These are phyloP conservation scores for Elaphurus davidianus DNA, from an alignment of 2,113 vertebrate species.

Conservation along the genomic window DNA sequence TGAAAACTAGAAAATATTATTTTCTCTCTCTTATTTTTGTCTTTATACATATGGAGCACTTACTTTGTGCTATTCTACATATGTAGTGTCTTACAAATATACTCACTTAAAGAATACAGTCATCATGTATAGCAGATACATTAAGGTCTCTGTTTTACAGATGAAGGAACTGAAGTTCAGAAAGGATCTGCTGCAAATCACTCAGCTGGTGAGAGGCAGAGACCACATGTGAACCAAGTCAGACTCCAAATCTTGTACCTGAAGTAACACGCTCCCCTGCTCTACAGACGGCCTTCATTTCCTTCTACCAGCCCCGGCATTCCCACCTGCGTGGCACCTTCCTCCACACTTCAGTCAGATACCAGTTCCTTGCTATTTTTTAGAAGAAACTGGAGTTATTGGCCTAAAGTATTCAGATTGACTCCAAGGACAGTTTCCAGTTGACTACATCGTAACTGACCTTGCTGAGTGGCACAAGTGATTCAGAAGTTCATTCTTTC, in stretches of 20 bases:
- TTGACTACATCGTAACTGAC: not conserved
- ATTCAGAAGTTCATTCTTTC: not conserved
- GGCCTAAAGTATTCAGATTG: not conserved
- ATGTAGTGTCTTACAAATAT: not conserved
- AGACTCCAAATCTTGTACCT: not conserved
- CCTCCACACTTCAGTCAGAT: not conserved
- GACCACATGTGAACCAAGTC: not conserved
- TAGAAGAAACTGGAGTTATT: not conserved
- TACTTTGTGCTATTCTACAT: not conserved
- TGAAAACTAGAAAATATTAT: not conserved
- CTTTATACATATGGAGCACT: not conserved
- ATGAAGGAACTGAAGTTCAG: not conserved
- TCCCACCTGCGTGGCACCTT: not conserved
- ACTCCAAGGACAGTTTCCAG: not conserved
- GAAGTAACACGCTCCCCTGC: too few species aligned
- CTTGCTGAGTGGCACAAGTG: not conserved
- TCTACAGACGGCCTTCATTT: not conserved
- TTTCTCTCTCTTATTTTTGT: not conserved
- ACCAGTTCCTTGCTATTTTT: not conserved
- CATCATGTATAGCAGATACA: not conserved
- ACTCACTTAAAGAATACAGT: not conserved
- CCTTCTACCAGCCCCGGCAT: not conserved
- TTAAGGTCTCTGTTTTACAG: not conserved
- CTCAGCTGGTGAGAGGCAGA: not conserved
- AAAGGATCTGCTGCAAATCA: not conserved